Conservation (phyloP, 2,888 invertebrate genomes). For the Pardosa pseudoannulata region DNA sequence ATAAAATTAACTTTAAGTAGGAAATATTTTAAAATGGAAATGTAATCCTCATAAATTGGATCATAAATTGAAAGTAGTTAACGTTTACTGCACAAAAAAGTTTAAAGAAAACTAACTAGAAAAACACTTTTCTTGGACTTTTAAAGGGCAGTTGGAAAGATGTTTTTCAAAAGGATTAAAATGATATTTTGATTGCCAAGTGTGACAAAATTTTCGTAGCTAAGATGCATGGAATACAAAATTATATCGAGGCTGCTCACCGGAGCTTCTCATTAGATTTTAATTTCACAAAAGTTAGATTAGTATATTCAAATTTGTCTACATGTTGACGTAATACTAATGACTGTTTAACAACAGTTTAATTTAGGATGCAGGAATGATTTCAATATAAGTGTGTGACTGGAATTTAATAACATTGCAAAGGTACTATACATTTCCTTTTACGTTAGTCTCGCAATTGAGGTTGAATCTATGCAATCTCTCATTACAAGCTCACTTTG, state of each 20-base stretch:
- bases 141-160: too few species aligned
- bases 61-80: too few species aligned
- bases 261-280: neutral
- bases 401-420: constrained; percentile 22
- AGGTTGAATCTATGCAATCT: neutral
- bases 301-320: constrained; percentile 17
- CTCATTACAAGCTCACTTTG: too few species aligned
- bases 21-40: too few species aligned
- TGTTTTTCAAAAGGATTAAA: too few species aligned
- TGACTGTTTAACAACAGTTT: constrained; percentile 25
- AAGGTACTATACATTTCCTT: neutral
- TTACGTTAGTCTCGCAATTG: neutral
- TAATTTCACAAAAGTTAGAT: constrained; percentile 22
- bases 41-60: too few species aligned
- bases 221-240: neutral
- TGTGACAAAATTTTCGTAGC: neutral
- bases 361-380: constrained; percentile 19
- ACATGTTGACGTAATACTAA: constrained; percentile 10
- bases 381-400: constrained; percentile 1
- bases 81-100: too few species aligned
- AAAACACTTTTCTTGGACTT: too few species aligned
- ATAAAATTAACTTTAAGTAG: too few species aligned
- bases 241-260: neutral
- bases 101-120: too few species aligned
- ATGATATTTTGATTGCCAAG: too few species aligned